Conservation (phyloP, 2,888 invertebrate species). For the Aphelenchoides bicaudatus region DNA sequence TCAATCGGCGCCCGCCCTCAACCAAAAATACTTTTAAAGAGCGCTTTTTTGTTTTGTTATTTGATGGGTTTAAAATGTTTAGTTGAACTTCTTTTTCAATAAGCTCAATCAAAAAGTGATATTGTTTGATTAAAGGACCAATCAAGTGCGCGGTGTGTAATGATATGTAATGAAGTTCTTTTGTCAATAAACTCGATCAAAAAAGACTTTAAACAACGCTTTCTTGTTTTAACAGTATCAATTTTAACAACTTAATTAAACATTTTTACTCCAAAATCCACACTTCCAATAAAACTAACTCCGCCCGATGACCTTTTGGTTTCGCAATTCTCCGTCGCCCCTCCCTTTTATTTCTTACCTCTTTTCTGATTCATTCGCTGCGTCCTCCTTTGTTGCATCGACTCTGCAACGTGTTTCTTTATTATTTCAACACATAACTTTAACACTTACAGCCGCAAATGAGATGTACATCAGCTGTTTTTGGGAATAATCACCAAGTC, state of each 20-base stretch:
- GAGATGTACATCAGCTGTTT: background rate
- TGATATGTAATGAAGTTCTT: background rate
- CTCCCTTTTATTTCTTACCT: background rate
- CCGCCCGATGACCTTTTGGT: no score
- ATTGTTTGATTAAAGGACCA: background rate
- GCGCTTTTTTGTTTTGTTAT: no score
- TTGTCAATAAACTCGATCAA: background rate
- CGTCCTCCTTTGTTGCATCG: background rate
- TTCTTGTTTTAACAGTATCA: background rate
- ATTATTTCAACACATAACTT: background rate
- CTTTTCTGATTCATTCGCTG: background rate
- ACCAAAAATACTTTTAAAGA: no score
- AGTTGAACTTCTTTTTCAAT: no score
- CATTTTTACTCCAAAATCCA: background rate
- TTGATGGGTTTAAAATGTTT: no score
- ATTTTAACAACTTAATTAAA: background rate
- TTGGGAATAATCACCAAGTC: background rate
- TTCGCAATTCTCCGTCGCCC: no score
- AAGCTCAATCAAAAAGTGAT: conserved; percentile 2
- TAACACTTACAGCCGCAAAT: conserved; percentile 1
- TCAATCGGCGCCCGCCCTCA: no score
- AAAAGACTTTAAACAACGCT: background rate
- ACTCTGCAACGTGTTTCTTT: conserved; percentile 3
- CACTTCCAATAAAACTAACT: no score
- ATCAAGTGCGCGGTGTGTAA: background rate